Evolutionary conservation across 2,113 vertebrate species (phyloP), one percentile per base, ranked within the genome.

Genomic region (Sakesphorus luctuosus): DNA sequence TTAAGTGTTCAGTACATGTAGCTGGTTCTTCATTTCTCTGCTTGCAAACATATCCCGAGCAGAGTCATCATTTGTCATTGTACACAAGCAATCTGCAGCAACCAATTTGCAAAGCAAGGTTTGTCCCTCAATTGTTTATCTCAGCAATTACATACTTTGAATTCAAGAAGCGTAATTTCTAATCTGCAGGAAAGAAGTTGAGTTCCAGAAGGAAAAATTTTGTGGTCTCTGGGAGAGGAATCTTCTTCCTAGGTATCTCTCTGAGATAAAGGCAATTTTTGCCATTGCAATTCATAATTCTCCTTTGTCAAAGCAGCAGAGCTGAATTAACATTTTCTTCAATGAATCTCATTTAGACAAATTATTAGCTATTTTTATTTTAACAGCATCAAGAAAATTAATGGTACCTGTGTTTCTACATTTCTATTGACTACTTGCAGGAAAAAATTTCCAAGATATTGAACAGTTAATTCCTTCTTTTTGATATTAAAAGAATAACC

Each of bases 1-100:
- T 87, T 84, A 77, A 83, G 65, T 61, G 71, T 61, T 72, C 89
- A 77, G 50, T 89, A 49, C 66, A 85, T 1, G 1, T 35, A 82
- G 24, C 11, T 29, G 0, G 0, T 72, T 58, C 58, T 86, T 23
- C 69, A 14, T 36, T 87, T 66, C 56, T 73, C 36, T 84, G 28
- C 76, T 76, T 93, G 49, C 81, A 91, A 93, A 91, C 53, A 50
- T 13, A 66, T 33, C 31, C 9, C 0, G 0, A 91, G 74, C 23
- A 87, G 66, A 95, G 24, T 66, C 62, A 73, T 43, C 66, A 29
- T 95, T 94, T 87, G 84, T 92, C 91, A 66, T 18, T 93, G 87
- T 73, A 58, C 49, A 69, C 53, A 36, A 82, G 58, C 31, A 92
- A 75, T 40, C 77, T 72, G 49, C 61, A 92, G 49, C 49, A 52